phyloP scores from a whole-genome alignment of 2,888 invertebrate genomes.

The Lycia hirtaria region DNA sequence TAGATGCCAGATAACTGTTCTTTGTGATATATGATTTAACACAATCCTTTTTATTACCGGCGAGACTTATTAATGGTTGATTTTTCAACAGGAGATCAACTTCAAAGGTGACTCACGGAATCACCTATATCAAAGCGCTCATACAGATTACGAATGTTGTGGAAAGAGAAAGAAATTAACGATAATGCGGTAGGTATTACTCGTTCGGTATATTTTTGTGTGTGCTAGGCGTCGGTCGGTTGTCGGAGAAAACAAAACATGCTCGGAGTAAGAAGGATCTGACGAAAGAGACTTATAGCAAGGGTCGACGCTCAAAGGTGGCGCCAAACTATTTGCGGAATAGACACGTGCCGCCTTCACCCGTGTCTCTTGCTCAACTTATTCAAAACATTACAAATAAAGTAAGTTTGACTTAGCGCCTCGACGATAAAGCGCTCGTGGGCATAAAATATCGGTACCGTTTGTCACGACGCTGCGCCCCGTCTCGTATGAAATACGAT shows the following conservation, averaged over 20 bases:
- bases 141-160: conserved; percentile 41
- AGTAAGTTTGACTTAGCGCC: conserved; percentile 13
- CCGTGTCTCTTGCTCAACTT: conserved; percentile 31
- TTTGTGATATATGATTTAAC: conserved; percentile 67
- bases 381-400: conserved; percentile 30
- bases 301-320: conserved; percentile 44
- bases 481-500: conserved; percentile 25
- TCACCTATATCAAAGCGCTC: conserved; percentile 35
- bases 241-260: conserved; percentile 29
- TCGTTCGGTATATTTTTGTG: conserved; percentile 24
- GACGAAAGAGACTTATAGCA: conserved; percentile 37
- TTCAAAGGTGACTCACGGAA: conserved; percentile 56
- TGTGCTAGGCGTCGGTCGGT: conserved; percentile 18
- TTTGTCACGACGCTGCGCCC: conserved; percentile 9
- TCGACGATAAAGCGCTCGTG: conserved; percentile 6
- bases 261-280: conserved; percentile 28
- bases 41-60: conserved; percentile 65
- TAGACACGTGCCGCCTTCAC: conserved; percentile 35
- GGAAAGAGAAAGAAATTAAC: conserved; percentile 28
- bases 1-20: conserved; percentile 62
- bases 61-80: conserved; percentile 64
- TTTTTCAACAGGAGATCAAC: conserved; percentile 67
- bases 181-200: conserved; percentile 16
- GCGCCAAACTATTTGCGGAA: conserved; percentile 54
- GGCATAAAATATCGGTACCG: conserved; percentile 7